phyloP scores from a whole-genome alignment of 2,113 vertebrate species.

The Heterotis niloticus region DNA sequence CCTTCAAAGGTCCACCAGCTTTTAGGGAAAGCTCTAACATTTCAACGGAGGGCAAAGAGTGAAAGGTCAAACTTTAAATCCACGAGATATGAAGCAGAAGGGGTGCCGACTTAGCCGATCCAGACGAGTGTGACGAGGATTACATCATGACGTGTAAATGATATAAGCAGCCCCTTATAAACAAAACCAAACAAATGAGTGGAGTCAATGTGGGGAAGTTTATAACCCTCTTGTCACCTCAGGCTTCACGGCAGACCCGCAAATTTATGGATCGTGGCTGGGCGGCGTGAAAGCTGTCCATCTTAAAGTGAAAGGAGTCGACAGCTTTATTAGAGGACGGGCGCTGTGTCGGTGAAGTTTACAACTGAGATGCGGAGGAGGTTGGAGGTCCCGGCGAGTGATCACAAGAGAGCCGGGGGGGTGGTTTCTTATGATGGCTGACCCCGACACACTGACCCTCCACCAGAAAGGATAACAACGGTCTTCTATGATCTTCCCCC shows the following conservation, averaged over 20 bases:
- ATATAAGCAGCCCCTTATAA: neutral
- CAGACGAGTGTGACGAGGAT: neutral
- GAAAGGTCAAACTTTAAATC: neutral
- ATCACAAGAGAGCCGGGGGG: neutral
- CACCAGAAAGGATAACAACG: slow-evolving; percentile 25
- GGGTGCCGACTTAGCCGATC: neutral
- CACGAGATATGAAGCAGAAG: neutral
- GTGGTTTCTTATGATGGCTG: neutral
- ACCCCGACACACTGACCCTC: slow-evolving; percentile 29
- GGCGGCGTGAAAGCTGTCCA: neutral
- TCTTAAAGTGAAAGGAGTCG: neutral
- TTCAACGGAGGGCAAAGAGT: too few species aligned
- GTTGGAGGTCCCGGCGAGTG: neutral
- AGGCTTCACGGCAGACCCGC: neutral
- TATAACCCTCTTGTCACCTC: neutral
- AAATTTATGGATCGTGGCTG: too few species aligned
- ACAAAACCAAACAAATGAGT: neutral
- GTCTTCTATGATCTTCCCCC: slow-evolving; percentile 23
- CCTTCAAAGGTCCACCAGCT: too few species aligned
- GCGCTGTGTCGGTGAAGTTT: neutral
- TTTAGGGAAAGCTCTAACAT: too few species aligned
- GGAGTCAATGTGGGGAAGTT: neutral
- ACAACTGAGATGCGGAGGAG: neutral
- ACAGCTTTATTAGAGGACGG: neutral
- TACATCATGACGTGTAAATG: neutral